Base-by-base conservation (phyloP, 2,888 invertebrate genomes). In the Pseudanteris insignis region DNA sequence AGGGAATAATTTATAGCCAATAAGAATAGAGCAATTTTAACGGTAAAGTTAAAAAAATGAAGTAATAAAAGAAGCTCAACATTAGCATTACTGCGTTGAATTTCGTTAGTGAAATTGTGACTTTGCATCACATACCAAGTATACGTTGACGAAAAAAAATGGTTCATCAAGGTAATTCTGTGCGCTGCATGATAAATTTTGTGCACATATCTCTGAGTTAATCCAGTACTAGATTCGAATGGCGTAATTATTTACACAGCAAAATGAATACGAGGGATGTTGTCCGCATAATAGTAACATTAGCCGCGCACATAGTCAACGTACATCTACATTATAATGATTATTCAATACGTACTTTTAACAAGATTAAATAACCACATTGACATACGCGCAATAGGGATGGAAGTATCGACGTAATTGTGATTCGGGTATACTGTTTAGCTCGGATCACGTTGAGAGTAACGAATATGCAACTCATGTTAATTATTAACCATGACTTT, bases 331-430 rank as follows among this genome's bases (percentile, higher is more conserved):
- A 40, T 32, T 30, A 38, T 38, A 30, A 48, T 32, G 38, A 26
- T 14, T 48, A 48, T 48, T 38, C 48, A 38, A 48, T 48, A 15
- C 32, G 48, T 38, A 48, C 48, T 38, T 48, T 48, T 48, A 48
- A 48, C 48, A 30, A 38, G 38, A 48, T 48, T 48, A 48, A 38
- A 48, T 38, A 38, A 37, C 24, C 37, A 34, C 33, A 33, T 25
- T 34, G 44, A 25, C 25, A 43, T 33, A 33, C 32, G 15, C 15
- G 24, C 11, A 15, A 25, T 33, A 44, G 15, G 11, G 30, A 44
- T 29, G n/a, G 33, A 13, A 26, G 28, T 8, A 13, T 8, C 2
- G 29, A 9, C 29, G 40, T 30, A 40, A 40, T 40, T 40, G 18
- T 30, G 28, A 29, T 40, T 40, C 15, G 29, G 29, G 7, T 4